These are phyloP conservation scores for Oryzias javanicus DNA, from an alignment of 2,113 vertebrate species.

Conservation along the genomic window DNA sequence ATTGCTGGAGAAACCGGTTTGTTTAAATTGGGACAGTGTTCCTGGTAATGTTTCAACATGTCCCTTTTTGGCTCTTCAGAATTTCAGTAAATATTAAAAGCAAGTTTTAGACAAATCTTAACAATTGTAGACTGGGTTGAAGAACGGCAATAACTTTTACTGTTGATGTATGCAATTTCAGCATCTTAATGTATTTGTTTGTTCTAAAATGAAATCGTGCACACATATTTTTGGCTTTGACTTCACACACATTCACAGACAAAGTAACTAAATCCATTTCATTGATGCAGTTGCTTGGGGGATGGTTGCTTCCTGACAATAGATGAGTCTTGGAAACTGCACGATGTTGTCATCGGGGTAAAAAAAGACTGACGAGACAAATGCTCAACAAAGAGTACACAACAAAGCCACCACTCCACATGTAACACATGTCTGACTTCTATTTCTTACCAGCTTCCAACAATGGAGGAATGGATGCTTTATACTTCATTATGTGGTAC, in stretches of 20 bases:
- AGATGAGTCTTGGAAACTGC: constrained; percentile 43
- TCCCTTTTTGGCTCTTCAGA: background rate
- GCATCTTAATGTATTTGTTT: too few species aligned
- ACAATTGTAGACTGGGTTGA: too few species aligned
- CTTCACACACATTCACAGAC: too few species aligned
- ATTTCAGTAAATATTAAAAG: background rate
- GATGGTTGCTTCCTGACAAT: constrained; percentile 10
- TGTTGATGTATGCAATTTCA: too few species aligned
- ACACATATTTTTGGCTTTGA: too few species aligned
- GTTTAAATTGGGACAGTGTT: background rate
- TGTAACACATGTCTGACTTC: background rate
- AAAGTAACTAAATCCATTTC: background rate
- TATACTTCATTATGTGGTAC: too few species aligned
- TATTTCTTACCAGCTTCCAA: too few species aligned
- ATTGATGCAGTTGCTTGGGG: constrained; percentile 44
- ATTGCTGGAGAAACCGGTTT: background rate
- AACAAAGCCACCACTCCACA: constrained; percentile 18
- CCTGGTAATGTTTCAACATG: background rate
- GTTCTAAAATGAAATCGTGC: too few species aligned
- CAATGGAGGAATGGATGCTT: too few species aligned
- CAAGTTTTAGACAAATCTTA: too few species aligned
- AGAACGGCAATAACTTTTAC: too few species aligned
- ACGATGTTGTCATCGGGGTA: constrained; percentile 45
- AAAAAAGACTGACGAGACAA: constrained; percentile 54
- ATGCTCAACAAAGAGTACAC: constrained; percentile 33